phyloP scores from a whole-genome alignment of 1,140 invertebrate species.

The Amyelois transitella region DNA sequence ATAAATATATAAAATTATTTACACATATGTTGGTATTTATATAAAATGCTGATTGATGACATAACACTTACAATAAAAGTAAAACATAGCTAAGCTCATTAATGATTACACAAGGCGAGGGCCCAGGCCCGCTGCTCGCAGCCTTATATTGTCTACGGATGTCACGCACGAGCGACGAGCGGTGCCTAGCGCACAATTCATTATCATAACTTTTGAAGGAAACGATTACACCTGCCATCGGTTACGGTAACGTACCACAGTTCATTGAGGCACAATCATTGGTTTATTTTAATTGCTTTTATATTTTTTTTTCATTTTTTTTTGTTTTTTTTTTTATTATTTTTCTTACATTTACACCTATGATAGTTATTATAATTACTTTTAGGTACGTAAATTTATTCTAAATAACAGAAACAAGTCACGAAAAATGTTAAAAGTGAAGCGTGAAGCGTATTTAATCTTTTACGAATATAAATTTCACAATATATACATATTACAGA shows the following conservation, averaged over 20 bases:
- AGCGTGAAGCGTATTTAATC: conserved; percentile 72
- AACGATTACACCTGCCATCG: conserved; percentile 63
- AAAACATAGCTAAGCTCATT: conserved; percentile 73
- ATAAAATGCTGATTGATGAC: conserved; percentile 71
- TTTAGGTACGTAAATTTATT: conserved; percentile 73
- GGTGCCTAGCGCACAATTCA: conserved; percentile 53
- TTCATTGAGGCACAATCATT: conserved; percentile 75
- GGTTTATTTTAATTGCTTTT: conserved; percentile 72
- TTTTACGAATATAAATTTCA: conserved; percentile 69
- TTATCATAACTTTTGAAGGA: conserved; percentile 47
- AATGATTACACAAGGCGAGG: conserved; percentile 66
- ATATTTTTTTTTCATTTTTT: conserved; percentile 45
- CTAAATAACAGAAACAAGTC: conserved; percentile 73
- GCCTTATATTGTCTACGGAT: conserved; percentile 51
- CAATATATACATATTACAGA: conserved; percentile 72
- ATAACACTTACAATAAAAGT: conserved; percentile 73
- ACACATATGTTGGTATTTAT: conserved; percentile 50
- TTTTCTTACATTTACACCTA: conserved; percentile 62
- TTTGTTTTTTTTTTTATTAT: conserved; percentile 42
- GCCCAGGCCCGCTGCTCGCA: conserved; percentile 44
- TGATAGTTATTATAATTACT: conserved; percentile 72
- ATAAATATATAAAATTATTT: conserved; percentile 70
- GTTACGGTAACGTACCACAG: conserved; percentile 73
- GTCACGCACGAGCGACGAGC: conserved; percentile 17
- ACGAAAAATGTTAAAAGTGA: conserved; percentile 66